Conservation (phyloP, 2,113 vertebrate species). For the Cyphomyrus plagiostoma region DNA sequence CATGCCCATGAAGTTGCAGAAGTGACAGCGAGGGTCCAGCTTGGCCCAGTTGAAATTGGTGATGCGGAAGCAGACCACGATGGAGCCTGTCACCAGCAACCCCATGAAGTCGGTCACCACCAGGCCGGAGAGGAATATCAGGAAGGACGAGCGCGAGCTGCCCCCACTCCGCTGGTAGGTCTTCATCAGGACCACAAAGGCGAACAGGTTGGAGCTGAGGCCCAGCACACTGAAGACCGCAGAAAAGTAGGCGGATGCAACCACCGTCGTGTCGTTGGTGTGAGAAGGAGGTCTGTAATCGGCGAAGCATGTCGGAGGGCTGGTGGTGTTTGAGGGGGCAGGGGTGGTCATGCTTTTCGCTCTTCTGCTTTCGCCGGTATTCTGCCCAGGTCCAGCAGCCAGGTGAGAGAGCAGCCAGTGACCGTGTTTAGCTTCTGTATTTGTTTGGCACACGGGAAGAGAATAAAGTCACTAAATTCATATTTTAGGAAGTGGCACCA, state of each 20-base stretch:
- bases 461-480: neutral
- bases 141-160: conserved; percentile 74
- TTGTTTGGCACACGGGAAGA: neutral
- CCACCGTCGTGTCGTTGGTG: conserved; percentile 18
- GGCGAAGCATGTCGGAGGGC: conserved; percentile 50
- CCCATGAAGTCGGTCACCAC: conserved; percentile 89
- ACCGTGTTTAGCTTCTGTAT: neutral
- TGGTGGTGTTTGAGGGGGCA: conserved; percentile 16
- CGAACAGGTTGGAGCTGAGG: conserved; percentile 83
- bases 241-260: conserved; percentile 69
- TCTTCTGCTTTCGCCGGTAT: neutral
- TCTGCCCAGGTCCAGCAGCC: neutral
- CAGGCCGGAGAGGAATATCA: conserved; percentile 79
- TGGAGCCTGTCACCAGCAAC: conserved; percentile 73
- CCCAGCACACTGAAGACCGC: conserved; percentile 67
- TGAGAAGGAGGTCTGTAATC: conserved; percentile 47
- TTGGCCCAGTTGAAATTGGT: conserved; percentile 63
- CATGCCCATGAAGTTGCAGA: conserved; percentile 88
- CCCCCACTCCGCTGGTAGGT: conserved; percentile 60
- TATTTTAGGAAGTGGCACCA: neutral
- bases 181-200: conserved; percentile 71
- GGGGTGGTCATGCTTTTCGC: conserved; percentile 30
- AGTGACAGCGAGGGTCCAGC: conserved; percentile 72
- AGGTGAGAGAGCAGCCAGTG: neutral
- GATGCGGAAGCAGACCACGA: conserved; percentile 76